These are phyloP conservation scores for Megamerina dolium DNA, from an alignment of 2,888 invertebrate species.

Conservation along the genomic window DNA sequence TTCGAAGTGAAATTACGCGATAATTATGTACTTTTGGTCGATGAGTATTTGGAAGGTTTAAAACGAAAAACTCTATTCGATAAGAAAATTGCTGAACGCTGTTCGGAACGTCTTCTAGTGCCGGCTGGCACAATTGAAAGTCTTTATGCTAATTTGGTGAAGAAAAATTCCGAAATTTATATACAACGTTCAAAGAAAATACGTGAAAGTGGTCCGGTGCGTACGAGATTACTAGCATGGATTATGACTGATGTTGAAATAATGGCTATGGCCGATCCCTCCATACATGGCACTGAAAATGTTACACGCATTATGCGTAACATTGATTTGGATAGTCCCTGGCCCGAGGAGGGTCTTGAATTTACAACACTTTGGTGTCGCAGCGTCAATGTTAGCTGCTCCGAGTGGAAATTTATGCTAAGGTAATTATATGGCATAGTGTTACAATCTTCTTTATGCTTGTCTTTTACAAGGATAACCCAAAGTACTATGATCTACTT, in stretches of 20 bases:
- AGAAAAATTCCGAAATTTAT: slow-evolving; percentile 93
- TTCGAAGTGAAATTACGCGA: slow-evolving; percentile 95
- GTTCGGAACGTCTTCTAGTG: slow-evolving; percentile 69
- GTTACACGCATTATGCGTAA: slow-evolving; percentile 68
- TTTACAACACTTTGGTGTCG: slow-evolving; percentile 93
- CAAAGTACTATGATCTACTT: neutral
- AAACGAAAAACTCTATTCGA: slow-evolving; percentile 85
- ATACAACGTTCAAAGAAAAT: slow-evolving; percentile 76
- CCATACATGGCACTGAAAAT: slow-evolving; percentile 74
- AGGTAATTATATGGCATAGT: slow-evolving; percentile 44
- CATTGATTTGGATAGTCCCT: slow-evolving; percentile 84
- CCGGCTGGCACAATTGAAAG: slow-evolving; percentile 86
- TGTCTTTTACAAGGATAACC: neutral
- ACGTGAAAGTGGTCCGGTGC: slow-evolving; percentile 55
- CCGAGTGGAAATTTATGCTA: slow-evolving; percentile 81
- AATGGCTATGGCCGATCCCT: slow-evolving; percentile 77
- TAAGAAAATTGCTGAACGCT: slow-evolving; percentile 76
- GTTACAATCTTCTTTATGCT: slow-evolving; percentile 1
- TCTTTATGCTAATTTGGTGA: slow-evolving; percentile 76
- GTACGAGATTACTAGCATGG: slow-evolving; percentile 82
- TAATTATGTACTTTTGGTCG: slow-evolving; percentile 90
- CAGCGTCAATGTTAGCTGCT: slow-evolving; percentile 71
- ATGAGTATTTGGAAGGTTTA: slow-evolving; percentile 90
- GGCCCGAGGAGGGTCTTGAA: slow-evolving; percentile 84
- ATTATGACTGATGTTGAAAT: slow-evolving; percentile 62